These are phyloP conservation scores for Lagopus muta DNA, from an alignment of 2,113 vertebrate species.

Conservation along the genomic window DNA sequence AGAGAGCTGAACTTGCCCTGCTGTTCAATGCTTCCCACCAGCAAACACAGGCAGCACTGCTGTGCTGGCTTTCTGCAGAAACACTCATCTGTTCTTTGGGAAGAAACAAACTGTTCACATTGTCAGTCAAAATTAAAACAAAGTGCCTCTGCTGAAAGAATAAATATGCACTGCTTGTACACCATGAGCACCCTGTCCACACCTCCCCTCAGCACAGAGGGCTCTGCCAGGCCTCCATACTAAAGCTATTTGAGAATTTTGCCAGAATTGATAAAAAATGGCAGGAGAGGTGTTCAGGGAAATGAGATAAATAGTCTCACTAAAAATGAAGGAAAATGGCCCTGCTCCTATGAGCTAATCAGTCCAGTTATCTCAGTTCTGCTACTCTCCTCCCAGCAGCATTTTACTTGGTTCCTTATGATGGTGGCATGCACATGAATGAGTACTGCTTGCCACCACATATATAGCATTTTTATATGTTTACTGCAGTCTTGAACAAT, in stretches of 20 bases:
- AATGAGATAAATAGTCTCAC: neutral
- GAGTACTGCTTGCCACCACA: neutral
- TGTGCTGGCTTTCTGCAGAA: neutral
- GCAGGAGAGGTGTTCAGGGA: neutral
- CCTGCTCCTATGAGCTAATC: fast-evolving
- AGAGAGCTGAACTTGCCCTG: neutral
- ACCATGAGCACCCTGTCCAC: fast-evolving
- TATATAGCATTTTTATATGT: neutral
- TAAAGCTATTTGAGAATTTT: neutral
- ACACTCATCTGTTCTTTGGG: neutral
- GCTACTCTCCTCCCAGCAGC: neutral
- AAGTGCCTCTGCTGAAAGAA: neutral
- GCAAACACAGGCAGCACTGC: neutral
- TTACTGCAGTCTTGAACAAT: neutral
- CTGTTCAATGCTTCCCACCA: neutral
- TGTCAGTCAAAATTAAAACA: neutral
- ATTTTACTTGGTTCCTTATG: neutral
- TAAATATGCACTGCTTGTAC: fast-evolving
- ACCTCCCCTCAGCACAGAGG: fast-evolving
- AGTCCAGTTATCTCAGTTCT: neutral
- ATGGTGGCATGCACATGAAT: neutral
- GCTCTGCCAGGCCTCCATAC: neutral
- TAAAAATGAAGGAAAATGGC: neutral
- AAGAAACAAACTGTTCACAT: neutral
- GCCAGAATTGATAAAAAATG: neutral